These are phyloP conservation scores for Dryobates pubescens DNA, from an alignment of 2,797 vertebrate genomes.

Conservation along the genomic window DNA sequence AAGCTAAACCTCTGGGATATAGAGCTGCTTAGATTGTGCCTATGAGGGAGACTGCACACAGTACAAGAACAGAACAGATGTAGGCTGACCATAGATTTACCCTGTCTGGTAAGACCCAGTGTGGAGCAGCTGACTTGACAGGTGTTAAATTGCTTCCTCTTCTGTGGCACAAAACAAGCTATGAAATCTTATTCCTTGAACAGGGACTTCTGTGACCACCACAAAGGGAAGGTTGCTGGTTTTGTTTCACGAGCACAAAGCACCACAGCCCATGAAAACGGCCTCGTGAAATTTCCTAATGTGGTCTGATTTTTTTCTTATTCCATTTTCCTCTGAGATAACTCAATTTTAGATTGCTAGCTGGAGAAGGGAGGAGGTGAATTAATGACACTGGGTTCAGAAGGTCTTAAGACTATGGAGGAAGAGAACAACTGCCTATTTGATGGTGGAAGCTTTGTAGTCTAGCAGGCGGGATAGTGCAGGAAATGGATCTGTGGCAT, in stretches of 20 bases:
- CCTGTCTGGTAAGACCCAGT: background rate
- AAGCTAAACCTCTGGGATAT: background rate
- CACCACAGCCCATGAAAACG: background rate
- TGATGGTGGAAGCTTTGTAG: background rate
- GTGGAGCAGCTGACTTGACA: conserved; percentile 19
- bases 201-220: background rate
- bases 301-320: background rate
- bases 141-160: conserved; percentile 23
- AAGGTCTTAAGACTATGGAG: background rate
- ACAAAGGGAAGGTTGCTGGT: background rate
- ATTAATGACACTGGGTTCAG: background rate
- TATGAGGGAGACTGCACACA: background rate
- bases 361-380: background rate
- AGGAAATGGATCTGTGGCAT: background rate
- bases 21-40: background rate
- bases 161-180: background rate
- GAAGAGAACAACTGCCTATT: background rate
- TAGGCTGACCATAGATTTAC: background rate
- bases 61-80: background rate
- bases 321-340: conserved; percentile 3
- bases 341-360: background rate
- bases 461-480: background rate
- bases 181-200: conserved; percentile 11
- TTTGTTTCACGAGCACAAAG: background rate
- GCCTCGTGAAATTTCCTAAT: conserved; percentile 16